phyloP scores from a whole-genome alignment of 2,113 vertebrate genomes.

The Empidonax alnorum region DNA sequence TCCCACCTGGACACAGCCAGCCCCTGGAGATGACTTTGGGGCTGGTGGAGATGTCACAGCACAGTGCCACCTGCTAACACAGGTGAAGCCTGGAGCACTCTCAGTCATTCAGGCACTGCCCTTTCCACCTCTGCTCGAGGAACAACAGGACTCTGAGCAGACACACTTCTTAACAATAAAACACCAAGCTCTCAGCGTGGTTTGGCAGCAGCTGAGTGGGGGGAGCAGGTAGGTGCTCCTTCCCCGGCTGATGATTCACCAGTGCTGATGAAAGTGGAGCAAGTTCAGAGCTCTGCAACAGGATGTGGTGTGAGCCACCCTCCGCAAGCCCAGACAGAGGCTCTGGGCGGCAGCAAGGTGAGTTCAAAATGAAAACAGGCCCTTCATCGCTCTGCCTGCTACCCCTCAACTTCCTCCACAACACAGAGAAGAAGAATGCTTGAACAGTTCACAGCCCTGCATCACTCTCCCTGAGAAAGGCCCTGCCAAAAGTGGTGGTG shows the following conservation, averaged over 20 bases:
- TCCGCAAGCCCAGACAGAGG: background rate
- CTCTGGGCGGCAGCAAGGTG: background rate
- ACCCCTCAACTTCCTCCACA: background rate
- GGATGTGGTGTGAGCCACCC: slow-evolving; percentile 14
- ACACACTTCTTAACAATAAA: background rate
- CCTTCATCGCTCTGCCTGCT: background rate
- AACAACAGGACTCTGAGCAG: background rate
- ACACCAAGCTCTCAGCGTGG: rapidly evolving
- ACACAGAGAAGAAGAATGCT: rapidly evolving
- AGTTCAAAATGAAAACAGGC: background rate
- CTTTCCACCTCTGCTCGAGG: background rate
- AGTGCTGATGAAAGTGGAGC: background rate
- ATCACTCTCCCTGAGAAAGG: background rate
- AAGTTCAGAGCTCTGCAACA: background rate
- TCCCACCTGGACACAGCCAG: background rate
- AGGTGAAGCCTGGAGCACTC: background rate
- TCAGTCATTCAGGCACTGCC: background rate
- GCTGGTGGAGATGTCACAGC: background rate
- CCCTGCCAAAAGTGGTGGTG: rapidly evolving
- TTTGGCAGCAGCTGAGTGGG: background rate
- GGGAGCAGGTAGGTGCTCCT: background rate
- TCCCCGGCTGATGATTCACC: background rate
- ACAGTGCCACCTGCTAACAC: background rate
- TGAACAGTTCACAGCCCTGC: rapidly evolving
- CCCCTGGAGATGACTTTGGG: background rate